Percentiles rank a stretch among this genome's conserved stretches.
Conservation (phyloP, 2,797 vertebrate genomes). For the Lacerta viridis region DNA sequence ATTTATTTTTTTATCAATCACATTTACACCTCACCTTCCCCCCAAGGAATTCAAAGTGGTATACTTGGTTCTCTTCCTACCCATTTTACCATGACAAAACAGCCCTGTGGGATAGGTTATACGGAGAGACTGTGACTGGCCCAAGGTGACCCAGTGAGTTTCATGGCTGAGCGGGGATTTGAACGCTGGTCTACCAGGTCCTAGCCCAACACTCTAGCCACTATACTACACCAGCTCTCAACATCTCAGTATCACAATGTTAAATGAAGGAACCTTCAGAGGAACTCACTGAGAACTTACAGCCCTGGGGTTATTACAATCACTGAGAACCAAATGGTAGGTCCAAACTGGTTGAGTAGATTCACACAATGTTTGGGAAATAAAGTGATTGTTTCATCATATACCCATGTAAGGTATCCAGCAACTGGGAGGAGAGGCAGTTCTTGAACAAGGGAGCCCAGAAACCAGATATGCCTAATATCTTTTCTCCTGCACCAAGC, state of each 20-base stretch:
- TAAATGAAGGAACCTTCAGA: background rate
- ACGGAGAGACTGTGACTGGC: no score
- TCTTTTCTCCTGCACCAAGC: background rate
- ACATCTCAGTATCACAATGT: background rate
- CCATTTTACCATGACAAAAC: background rate
- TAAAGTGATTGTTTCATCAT: background rate
- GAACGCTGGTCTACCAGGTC: no score
- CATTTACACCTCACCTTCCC: no score
- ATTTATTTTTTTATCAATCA: background rate
- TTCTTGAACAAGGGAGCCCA: background rate
- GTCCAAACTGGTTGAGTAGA: background rate
- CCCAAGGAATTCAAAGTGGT: no score
- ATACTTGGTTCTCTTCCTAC: background rate
- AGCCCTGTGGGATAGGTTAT: no score
- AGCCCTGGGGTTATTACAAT: background rate
- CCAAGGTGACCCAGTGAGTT: no score
- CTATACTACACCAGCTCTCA: background rate
- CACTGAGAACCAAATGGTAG: background rate
- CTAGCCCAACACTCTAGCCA: no score
- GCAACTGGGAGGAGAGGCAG: background rate
- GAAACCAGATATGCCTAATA: background rate
- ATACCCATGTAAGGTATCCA: background rate
- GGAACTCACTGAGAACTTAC: background rate
- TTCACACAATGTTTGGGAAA: background rate
- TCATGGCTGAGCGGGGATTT: no score